phyloP scores from a whole-genome alignment of 2,113 vertebrate genomes.

The Zonotrichia leucophrys region DNA sequence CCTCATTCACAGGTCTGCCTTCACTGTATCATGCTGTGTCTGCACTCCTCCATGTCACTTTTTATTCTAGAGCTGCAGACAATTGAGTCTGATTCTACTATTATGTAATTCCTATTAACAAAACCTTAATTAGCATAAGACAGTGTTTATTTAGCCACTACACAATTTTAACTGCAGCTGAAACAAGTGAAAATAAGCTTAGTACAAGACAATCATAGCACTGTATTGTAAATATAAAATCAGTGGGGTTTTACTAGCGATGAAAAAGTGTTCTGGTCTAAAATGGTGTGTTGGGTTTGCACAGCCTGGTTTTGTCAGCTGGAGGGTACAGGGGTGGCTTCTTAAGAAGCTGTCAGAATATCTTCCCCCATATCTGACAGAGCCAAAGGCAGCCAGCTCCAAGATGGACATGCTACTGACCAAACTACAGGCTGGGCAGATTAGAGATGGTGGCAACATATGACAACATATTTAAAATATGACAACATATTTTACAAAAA shows the following conservation, averaged over 20 bases:
- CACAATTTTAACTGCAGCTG: background rate
- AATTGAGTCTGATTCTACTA: background rate
- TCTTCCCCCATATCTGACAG: background rate
- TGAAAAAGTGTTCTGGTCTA: background rate
- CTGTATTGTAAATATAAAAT: background rate
- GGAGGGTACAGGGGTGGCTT: background rate
- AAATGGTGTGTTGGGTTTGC: background rate
- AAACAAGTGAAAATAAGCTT: background rate
- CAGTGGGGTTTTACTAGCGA: background rate
- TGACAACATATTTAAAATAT: too few species aligned
- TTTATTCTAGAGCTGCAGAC: background rate
- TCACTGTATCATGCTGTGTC: background rate
- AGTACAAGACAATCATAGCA: background rate
- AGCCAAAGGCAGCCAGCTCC: background rate
- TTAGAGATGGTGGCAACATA: background rate
- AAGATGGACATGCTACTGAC: rapidly evolving
- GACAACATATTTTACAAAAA: too few species aligned
- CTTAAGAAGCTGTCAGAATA: background rate
- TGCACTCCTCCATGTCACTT: background rate
- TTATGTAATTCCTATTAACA: background rate
- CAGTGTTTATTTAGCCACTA: background rate
- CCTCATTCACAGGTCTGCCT: background rate
- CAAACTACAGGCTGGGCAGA: background rate
- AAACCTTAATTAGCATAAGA: background rate
- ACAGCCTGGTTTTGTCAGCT: background rate